Conservation (phyloP, 2,797 vertebrate genomes). For the Valencia hispanica region DNA sequence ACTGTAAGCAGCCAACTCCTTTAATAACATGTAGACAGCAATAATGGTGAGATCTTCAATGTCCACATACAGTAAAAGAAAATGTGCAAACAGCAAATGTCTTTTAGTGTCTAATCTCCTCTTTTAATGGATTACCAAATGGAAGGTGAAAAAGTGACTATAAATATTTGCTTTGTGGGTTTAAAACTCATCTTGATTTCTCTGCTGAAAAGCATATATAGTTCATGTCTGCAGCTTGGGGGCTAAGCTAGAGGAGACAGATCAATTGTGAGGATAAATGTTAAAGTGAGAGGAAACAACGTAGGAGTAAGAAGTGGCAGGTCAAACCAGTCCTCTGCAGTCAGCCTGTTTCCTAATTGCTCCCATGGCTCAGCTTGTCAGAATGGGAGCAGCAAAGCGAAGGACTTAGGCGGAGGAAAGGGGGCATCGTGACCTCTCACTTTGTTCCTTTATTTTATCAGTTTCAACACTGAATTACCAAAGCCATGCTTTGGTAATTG, state of each 20-base stretch:
- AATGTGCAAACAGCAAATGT: background rate
- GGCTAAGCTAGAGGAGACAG: background rate
- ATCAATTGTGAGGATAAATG: constrained; percentile 16
- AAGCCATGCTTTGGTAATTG: constrained; percentile 15
- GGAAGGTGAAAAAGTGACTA: background rate
- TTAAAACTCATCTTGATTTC: background rate
- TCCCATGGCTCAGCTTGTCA: constrained; percentile 60
- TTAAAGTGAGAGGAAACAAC: constrained; percentile 41
- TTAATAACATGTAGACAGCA: background rate
- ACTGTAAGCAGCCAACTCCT: background rate
- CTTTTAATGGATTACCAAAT: background rate
- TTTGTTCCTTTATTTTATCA: constrained; percentile 21
- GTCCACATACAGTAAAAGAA: background rate
- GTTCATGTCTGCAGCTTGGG: background rate
- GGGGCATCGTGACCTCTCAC: constrained; percentile 18
- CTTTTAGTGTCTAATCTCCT: background rate
- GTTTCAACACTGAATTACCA: constrained; percentile 28
- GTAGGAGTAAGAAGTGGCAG: constrained; percentile 25
- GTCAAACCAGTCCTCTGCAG: constrained; percentile 40
- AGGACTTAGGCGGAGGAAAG: constrained; percentile 38
- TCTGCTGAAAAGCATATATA: background rate
- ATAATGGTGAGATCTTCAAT: background rate
- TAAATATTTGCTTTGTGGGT: background rate
- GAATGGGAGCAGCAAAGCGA: constrained; percentile 41
- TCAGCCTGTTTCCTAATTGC: constrained; percentile 58